Base-by-base conservation (phyloP, 2,113 vertebrate species). In the Cebidichthys violaceus region DNA sequence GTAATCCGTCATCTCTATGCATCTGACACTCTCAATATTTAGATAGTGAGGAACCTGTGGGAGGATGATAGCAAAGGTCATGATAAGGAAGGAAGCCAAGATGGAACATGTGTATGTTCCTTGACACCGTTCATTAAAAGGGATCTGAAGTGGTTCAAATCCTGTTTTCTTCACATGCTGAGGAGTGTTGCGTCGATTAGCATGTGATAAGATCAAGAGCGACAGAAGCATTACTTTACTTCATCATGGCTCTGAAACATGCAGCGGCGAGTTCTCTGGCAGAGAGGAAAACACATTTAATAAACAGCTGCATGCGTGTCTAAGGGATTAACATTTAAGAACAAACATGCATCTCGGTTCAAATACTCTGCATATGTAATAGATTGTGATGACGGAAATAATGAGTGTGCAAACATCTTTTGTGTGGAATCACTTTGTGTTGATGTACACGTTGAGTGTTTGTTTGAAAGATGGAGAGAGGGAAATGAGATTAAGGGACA, bases 201-300 rank as follows among this genome's bases (percentile, higher is more conserved):
- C 67, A 86, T 73, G n/a, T 75, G 85, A 82, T 86, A 89, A 93
- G 72, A 89, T 91, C 83, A 85, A 80, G 65, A 77, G 69, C 33
- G 29, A 41, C 64, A 43, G 18, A 82, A 67, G 67, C 61, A 24
- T 8, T 4, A 10, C 62, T 75, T 27, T 27, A 41, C 9, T 70
- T 70, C 61, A 24, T 15, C 27, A 8, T 22, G 60, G 20, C 60
- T 74, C 41, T 82, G 7, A 33, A 76, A 66, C 35, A 55, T 3
- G 55, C 22, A 52, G 33, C 27, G 22, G 62, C 13, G 18, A 41
- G 47, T 52, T 43, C 45, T 55, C n/a, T 29, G 20, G n/a, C 4
- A 39, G n/a, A 45, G 59, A 39, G 11, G 17, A 27, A 5, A 29
- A 6, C 5, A 13, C 17, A 0, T 45, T 4, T 3, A 4, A 45